These are phyloP conservation scores for Melanotaenia pygmaea DNA, from an alignment of 2,797 vertebrate genomes.

Conservation along the genomic window DNA sequence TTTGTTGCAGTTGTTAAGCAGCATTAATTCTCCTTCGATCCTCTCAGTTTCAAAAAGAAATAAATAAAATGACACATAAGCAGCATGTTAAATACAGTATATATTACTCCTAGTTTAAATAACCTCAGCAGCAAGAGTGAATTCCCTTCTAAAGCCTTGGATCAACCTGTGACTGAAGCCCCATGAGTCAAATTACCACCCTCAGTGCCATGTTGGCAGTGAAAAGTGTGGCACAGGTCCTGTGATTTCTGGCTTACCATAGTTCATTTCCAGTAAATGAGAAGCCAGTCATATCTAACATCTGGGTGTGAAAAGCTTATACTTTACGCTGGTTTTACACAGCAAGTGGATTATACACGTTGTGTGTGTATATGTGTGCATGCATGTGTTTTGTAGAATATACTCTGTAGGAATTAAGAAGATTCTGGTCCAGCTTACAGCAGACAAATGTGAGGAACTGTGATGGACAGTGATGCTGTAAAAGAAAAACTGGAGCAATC, in stretches of 20 bases:
- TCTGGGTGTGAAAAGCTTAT: slow-evolving; percentile 41
- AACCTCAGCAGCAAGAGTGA: background rate
- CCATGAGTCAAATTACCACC: slow-evolving; percentile 21
- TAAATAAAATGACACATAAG: too few relatives aligned
- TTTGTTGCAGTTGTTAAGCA: too few relatives aligned
- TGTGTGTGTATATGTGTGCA: slow-evolving; percentile 1
- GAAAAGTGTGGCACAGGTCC: background rate
- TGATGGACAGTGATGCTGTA: background rate
- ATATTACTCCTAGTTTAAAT: too few relatives aligned
- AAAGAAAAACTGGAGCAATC: slow-evolving; percentile 10
- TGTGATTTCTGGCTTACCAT: background rate
- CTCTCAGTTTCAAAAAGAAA: too few relatives aligned
- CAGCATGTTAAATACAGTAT: too few relatives aligned
- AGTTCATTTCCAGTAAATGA: background rate
- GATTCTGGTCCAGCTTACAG: background rate
- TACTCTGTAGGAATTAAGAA: slow-evolving; percentile 46
- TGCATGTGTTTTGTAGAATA: slow-evolving; percentile 11
- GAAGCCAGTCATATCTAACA: background rate
- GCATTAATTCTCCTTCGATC: too few relatives aligned
- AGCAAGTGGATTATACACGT: slow-evolving; percentile 25
- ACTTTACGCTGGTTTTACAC: slow-evolving; percentile 23
- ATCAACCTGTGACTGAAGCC: slow-evolving; percentile 2
- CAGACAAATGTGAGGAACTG: background rate
- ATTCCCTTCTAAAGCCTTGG: background rate
- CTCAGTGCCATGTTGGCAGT: slow-evolving; percentile 38